phyloP scores from a whole-genome alignment of 2,888 invertebrate genomes.

The Dysmachus trigonus region DNA sequence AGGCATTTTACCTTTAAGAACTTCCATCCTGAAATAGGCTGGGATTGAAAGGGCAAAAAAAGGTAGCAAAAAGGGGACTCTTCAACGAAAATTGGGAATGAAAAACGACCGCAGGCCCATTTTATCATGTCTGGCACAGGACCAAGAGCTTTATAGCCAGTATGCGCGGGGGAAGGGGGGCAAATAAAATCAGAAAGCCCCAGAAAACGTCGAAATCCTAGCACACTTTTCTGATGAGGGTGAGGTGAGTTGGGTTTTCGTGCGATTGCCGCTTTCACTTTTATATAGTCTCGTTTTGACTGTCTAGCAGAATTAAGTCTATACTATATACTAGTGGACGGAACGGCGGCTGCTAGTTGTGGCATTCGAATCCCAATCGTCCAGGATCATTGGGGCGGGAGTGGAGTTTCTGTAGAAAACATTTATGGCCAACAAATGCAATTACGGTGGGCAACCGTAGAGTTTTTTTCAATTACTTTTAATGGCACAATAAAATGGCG shows the following conservation, averaged over 20 bases:
- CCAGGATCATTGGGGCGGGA: not conserved
- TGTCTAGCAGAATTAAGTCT: not conserved
- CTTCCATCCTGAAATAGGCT: not conserved
- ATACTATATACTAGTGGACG: not conserved
- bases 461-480: not conserved
- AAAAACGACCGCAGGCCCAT: not conserved
- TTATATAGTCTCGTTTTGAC: not conserved
- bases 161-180: not conserved
- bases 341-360: not conserved
- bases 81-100: not conserved
- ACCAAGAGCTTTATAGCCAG: not conserved
- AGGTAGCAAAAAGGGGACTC: not conserved
- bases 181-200: not conserved
- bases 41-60: not conserved
- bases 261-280: not conserved
- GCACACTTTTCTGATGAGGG: not conserved
- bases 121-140: not conserved
- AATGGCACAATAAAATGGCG: not conserved
- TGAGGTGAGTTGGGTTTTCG: not conserved
- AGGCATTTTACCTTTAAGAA: not conserved
- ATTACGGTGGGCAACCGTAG: not conserved
- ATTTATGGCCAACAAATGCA: not conserved
- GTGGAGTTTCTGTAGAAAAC: not conserved
- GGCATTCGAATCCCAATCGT: not conserved
- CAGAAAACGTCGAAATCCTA: not conserved